Percentiles rank a stretch among this genome's conserved stretches.
Evolutionary conservation across 1,140 invertebrate genomes (phyloP).

Genomic region (Drosophila paulistorum): DNA sequence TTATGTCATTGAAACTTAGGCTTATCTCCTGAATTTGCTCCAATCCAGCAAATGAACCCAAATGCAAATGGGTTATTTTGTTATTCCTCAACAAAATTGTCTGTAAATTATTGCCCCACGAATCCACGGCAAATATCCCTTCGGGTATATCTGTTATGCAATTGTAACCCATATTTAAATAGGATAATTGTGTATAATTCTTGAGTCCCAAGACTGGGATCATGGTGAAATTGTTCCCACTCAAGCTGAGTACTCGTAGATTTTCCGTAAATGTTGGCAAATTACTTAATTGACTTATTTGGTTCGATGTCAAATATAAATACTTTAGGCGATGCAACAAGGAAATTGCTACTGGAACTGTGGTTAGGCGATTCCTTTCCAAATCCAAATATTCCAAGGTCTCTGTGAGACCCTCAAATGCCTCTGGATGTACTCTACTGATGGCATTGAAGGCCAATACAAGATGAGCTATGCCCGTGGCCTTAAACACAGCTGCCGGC

Average conservation of each 20-base stretch:
- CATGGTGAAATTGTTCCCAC: conserved; percentile 89
- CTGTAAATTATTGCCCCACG: conserved; percentile 91
- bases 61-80: conserved; percentile 89
- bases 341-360: conserved; percentile 88
- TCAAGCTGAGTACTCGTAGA: conserved; percentile 90
- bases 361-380: conserved; percentile 90
- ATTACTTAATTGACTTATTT: conserved; percentile 85
- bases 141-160: conserved; percentile 89
- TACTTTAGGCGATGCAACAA: conserved; percentile 88
- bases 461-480: conserved; percentile 88
- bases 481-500: conserved; percentile 87
- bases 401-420: conserved; percentile 88
- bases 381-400: conserved; percentile 92
- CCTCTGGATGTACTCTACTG: conserved; percentile 86
- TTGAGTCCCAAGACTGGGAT: conserved; percentile 88
- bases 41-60: conserved; percentile 88
- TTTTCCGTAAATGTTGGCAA: conserved; percentile 84
- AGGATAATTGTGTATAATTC: conserved; percentile 88
- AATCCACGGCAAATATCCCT: conserved; percentile 87
- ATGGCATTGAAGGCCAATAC: conserved; percentile 92
- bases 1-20: conserved; percentile 93
- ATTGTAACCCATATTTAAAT: conserved; percentile 95
- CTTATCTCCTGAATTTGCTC: conserved; percentile 92
- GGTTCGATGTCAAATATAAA: conserved; percentile 92
- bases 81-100: conserved; percentile 94